Evolutionary conservation across 2,888 invertebrate genomes (phyloP), one percentile per base, ranked within the genome.

Genomic region (Ormia ochracea): DNA sequence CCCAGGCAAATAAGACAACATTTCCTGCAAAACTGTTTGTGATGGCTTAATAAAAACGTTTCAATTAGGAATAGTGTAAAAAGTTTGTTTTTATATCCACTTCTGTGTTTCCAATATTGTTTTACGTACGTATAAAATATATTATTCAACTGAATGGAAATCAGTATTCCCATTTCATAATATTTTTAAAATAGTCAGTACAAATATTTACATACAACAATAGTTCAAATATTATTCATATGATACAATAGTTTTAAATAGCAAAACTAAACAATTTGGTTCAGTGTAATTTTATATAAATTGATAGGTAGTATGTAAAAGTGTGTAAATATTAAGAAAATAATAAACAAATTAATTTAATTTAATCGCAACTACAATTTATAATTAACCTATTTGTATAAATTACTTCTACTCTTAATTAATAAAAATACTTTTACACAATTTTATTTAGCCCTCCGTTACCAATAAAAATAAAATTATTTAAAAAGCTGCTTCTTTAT

Each of bases 201-300:
- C 79, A 80, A 76, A 80, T 41, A 6, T 41, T 48, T 54, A 36
- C 17, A 61, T 59, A 70, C 17, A 63, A 76, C 54, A 76, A 68
- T 63, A 72, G 72, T 80, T 80, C 75, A 76, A 80, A 80, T 76
- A 72, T 66, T 54, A 45, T 23, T 45, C 36, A 66, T 36, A 65
- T 65, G 54, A 31, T 36, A 66, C 78, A 74, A 78, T 78, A 74
- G 78, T 56, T 72, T 41, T 58, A 68, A 38, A 41, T n/a, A 38
- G 54, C 3, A 41, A 66, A 65, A 38, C 23, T 26, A 43, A 54
- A 74, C 41, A 59, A 65, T 78, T 78, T 80, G 75, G 72, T 80
- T 56, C 79, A 76, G 79, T 80, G 52, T 52, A 50, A 52, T 45
- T 69, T 17, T 52, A 26, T 66, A 19, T 41, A 17, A 41, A 6